Evolutionary conservation across 2,888 invertebrate genomes (phyloP).

Genomic region (Drosophila picticornis): DNA sequence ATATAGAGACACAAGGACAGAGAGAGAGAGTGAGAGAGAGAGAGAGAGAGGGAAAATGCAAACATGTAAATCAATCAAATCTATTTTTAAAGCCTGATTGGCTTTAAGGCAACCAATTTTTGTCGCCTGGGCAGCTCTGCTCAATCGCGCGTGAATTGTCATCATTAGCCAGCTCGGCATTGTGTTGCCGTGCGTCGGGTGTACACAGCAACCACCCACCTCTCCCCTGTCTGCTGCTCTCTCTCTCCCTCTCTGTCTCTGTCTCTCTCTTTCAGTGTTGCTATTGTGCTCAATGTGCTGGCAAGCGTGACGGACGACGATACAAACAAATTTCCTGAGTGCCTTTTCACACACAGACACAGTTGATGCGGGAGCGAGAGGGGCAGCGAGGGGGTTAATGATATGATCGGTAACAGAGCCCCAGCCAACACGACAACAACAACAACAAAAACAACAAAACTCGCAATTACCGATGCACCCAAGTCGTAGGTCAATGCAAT

Average conservation of each 20-base stretch:
- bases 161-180: slow-evolving; percentile 47
- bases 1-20: not conserved
- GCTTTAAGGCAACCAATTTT: slow-evolving; percentile 3
- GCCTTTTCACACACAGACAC: slow-evolving; percentile 42
- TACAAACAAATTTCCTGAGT: slow-evolving; percentile 77
- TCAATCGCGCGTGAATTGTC: slow-evolving; percentile 46
- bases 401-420: slow-evolving; percentile 60
- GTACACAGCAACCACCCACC: slow-evolving; percentile 7
- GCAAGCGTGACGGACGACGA: slow-evolving; percentile 82
- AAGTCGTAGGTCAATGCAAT: slow-evolving; percentile 68
- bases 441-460: slow-evolving; percentile 24
- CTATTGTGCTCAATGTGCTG: slow-evolving; percentile 79
- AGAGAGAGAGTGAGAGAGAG: too few species aligned
- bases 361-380: slow-evolving; percentile 1
- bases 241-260: not conserved
- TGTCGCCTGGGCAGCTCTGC: slow-evolving; percentile 35
- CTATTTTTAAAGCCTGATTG: slow-evolving; percentile 8
- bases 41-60: too few species aligned
- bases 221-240: not conserved
- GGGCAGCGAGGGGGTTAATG: slow-evolving; percentile 9
- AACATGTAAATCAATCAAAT: not conserved
- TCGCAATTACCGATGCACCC: slow-evolving; percentile 59
- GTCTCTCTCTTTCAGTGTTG: slow-evolving; percentile 22
- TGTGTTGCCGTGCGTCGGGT: slow-evolving; percentile 47
- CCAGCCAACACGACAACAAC: slow-evolving; percentile 32